Base-by-base conservation (phyloP, 1,140 invertebrate genomes). In the Zophobas morio region DNA sequence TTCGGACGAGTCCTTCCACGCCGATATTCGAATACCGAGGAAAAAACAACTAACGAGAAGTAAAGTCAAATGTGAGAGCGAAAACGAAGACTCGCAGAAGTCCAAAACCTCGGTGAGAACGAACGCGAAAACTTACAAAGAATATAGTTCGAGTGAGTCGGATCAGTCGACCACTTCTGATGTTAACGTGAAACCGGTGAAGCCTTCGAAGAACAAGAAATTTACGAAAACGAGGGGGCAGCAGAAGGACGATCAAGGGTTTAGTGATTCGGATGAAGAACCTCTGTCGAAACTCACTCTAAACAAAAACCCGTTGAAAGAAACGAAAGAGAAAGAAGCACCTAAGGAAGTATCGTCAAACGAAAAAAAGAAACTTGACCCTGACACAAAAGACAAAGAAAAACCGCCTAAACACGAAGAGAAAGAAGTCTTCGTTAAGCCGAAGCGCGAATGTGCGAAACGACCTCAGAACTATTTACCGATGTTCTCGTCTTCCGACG, bases 211-310 rank as follows among this genome's bases (percentile, higher is more conserved):
- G 39, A 80, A 77, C 42, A 83, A 82, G 75, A 82, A 82, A 60
- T 79, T 78, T 5, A 74, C 78, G 0, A 81, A 81, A 70, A 83
- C 77, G 3, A 70, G 42, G 32, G 46, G 60, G 20, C 36, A 66
- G 54, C 72, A 71, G 20, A 81, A 82, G 76, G 72, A 46, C 0
- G 76, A 77, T 35, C 46, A 37, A 42, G 88, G 84, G 79, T 90
- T 90, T 66, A 90, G 88, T 81, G 89, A 90, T 82, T 90, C 89
- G 8, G 89, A 90, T 82, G 89, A 90, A 80, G 89, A 90, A 81
- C 89, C 89, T 33, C 76, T 90, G 57, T 88, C 88, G 8, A 90
- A 90, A 82, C 81, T 89, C 75, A 86, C 81, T 6, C 79, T 84
- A 70, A 80, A 79, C 42, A 78, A 76, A 70, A 40, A 47, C 1